Conservation (phyloP, 2,888 invertebrate species). For the Sphinx pinastri region DNA sequence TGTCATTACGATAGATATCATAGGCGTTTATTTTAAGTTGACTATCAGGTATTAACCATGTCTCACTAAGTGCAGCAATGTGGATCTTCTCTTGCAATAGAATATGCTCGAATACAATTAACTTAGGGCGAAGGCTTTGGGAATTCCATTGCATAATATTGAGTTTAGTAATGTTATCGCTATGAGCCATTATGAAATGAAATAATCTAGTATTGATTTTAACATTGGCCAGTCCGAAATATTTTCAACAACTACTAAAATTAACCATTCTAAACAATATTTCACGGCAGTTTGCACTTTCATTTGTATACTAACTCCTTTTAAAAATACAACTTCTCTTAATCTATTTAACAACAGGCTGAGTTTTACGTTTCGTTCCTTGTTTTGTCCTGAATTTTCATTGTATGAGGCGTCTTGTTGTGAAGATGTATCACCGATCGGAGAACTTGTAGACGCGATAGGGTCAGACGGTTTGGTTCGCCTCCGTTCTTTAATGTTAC, state of each 20-base stretch:
- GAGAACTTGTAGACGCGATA: too few species aligned
- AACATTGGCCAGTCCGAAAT: conserved; percentile 10
- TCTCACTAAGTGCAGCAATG: conserved; percentile 25
- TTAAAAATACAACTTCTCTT: conserved; percentile 7
- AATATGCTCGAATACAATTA: conserved; percentile 11
- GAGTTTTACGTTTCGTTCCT: conserved; percentile 1
- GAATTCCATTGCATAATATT: conserved; percentile 27
- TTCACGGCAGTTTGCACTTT: conserved; percentile 27
- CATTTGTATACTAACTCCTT: background rate
- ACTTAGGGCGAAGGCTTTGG: conserved; percentile 25
- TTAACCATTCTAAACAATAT: conserved; percentile 25
- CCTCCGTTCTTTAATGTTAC: too few species aligned
- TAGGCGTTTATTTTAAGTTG: background rate
- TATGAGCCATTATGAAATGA: conserved; percentile 2
- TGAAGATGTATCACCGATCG: too few species aligned
- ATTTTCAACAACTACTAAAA: conserved; percentile 25
- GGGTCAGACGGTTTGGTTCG: too few species aligned
- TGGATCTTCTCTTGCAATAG: conserved; percentile 18
- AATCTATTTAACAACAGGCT: conserved; percentile 7
- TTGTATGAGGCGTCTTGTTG: too few species aligned
- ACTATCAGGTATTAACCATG: conserved; percentile 4
- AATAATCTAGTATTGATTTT: conserved; percentile 5
- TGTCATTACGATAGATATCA: conserved; percentile 24
- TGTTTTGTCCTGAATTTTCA: too few species aligned
- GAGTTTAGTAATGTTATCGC: conserved; percentile 34